Conservation (phyloP, 2,888 invertebrate species). For the Gortyna flavago region DNA sequence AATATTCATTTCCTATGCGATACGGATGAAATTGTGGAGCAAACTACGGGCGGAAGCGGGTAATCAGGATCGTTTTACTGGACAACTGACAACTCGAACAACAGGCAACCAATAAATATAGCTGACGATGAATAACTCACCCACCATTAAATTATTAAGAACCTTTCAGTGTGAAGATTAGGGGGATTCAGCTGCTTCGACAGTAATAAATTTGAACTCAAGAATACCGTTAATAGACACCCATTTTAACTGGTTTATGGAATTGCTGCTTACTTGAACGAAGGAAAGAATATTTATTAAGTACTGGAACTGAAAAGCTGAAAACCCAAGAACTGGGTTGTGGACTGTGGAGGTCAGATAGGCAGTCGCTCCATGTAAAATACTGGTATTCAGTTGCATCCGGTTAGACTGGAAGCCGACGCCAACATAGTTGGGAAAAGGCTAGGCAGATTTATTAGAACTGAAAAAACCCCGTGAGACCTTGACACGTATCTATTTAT, state of each 20-base stretch:
- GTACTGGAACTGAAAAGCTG: not conserved
- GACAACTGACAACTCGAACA: constrained; percentile 52
- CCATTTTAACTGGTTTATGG: not conserved
- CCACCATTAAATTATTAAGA: constrained; percentile 32
- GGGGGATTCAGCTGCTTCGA: not conserved
- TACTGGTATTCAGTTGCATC: not conserved
- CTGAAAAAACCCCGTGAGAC: not conserved
- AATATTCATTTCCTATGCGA: constrained; percentile 27
- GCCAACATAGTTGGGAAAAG: not conserved
- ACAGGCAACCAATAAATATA: constrained; percentile 61
- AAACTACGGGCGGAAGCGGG: constrained; percentile 75
- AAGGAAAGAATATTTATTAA: not conserved
- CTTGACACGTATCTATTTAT: constrained; percentile 9
- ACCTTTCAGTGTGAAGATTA: constrained; percentile 32
- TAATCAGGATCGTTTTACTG: constrained; percentile 75
- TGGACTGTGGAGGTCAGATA: not conserved
- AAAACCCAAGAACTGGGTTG: not conserved
- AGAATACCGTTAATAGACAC: not conserved
- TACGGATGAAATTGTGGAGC: constrained; percentile 28
- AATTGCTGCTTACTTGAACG: not conserved
- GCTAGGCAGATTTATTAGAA: not conserved
- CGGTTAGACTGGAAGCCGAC: not conserved
- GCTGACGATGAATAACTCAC: constrained; percentile 43
- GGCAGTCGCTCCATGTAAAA: not conserved
- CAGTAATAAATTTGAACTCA: constrained; percentile 10